phyloP scores from a whole-genome alignment of 2,797 vertebrate species.

The Dendrocincla fuliginosa region DNA sequence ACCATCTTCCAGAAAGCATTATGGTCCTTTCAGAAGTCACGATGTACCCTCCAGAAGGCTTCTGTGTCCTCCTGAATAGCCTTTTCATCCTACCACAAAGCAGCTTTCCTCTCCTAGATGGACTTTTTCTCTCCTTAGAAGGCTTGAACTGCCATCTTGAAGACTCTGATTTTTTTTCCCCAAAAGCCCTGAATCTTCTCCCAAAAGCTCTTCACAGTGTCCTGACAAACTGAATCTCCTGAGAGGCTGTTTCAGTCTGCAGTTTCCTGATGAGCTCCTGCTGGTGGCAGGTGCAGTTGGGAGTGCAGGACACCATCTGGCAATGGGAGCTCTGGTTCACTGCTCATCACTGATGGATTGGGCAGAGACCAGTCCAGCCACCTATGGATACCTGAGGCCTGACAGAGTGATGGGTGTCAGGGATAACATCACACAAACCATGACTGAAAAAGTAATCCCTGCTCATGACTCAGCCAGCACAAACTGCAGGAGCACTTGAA shows the following conservation, averaged over 20 bases:
- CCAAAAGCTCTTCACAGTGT: slow-evolving; percentile 19
- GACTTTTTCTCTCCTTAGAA: slow-evolving; percentile 39
- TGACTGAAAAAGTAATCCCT: background rate
- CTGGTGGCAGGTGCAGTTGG: background rate
- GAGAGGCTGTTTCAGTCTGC: slow-evolving; percentile 22
- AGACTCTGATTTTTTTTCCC: background rate
- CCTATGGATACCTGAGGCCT: background rate
- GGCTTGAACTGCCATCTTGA: background rate
- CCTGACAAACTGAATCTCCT: slow-evolving; percentile 23
- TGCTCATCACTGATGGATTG: background rate
- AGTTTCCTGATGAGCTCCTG: slow-evolving; percentile 27
- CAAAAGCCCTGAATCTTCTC: background rate
- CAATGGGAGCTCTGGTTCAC: background rate
- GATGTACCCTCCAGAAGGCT: slow-evolving; percentile 14
- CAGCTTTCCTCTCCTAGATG: slow-evolving; percentile 39
- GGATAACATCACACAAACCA: background rate
- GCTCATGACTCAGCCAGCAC: background rate
- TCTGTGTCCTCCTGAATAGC: background rate
- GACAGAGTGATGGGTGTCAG: background rate
- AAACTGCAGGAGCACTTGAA: background rate
- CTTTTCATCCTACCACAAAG: background rate
- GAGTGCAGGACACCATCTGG: background rate
- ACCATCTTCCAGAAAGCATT: slow-evolving; percentile 45
- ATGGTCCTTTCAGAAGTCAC: slow-evolving; percentile 44
- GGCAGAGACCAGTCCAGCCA: background rate